Conservation (phyloP, 53 echinoderm and acorn worm genomes). For the Henricia sp. region DNA sequence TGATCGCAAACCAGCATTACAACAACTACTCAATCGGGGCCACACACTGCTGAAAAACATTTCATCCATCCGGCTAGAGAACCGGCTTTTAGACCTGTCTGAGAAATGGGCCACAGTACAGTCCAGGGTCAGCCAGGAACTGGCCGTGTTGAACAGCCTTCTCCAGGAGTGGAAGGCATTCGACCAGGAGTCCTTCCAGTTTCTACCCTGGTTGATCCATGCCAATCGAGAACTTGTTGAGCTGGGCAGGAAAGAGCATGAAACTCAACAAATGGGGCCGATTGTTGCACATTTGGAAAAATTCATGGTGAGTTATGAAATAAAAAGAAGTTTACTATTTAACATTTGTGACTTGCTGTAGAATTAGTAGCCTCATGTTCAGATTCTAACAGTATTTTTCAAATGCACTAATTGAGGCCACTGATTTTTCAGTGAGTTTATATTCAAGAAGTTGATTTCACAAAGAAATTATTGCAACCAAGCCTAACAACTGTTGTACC, state of each 20-base stretch:
- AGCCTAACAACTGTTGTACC: no score
- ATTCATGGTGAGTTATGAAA: slow-evolving; percentile 83
- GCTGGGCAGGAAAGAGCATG: slow-evolving; percentile 63
- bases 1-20: slow-evolving; percentile 76
- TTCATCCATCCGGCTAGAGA: slow-evolving; percentile 75
- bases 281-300: slow-evolving; percentile 80
- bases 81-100: slow-evolving; percentile 65
- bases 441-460: no score
- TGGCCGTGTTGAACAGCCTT: slow-evolving; percentile 75
- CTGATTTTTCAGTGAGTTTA: no score
- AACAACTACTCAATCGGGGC: slow-evolving; percentile 72
- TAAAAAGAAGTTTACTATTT: no score
- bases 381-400: no score
- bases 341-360: no score
- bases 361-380: no score
- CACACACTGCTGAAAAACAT: slow-evolving; percentile 70
- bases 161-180: slow-evolving; percentile 90
- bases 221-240: slow-evolving; percentile 65
- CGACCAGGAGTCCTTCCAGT: slow-evolving; percentile 69
- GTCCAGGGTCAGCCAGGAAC: slow-evolving; percentile 76
- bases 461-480: no score
- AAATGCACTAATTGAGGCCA: no score
- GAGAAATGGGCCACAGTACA: slow-evolving; percentile 87
- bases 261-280: slow-evolving; percentile 64
- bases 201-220: slow-evolving; percentile 79